Evolutionary conservation across 2,888 invertebrate genomes (phyloP), one percentile per base, ranked within the genome.

Genomic region (Philereme vetulata): DNA sequence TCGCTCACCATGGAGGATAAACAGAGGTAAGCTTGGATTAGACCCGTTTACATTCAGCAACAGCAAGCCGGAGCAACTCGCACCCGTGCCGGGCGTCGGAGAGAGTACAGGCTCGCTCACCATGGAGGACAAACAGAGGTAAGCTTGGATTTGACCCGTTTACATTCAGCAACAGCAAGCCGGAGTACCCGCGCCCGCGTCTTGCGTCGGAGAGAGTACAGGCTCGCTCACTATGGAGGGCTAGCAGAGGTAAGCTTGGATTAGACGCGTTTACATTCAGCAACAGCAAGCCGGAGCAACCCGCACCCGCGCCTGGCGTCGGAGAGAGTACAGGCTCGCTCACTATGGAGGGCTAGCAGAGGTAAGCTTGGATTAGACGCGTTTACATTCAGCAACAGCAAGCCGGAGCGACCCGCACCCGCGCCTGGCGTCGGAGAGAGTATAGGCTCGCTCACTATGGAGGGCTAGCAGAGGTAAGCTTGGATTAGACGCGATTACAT

Each of bases 381-480:
- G 1, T 92, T 88, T 72, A 73, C 91, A 0, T 83, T 81, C 42
- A 81, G 69, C 56, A 72, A 78, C 55, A 50, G 67, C 4, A 73
- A 78, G 50, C 63, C 64, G 1, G 79, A 81, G 9, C 78, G 79
- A 47, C 61, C 63, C 0, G 78, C 80, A 34, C 68, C 77, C 2
- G 59, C 66, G 21, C 6, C 33, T 0, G 0, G 72, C 45, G 76
- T 70, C 64, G 1, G 44, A n/a, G 82, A 83, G 4, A 74, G 70
- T n/a, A 62, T 77, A 0, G 77, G 77, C 4, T 82, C 90, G 0
- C 85, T 95, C 35, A 93, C 86, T 48, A 87, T 95, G 40, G 93
- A 95, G 72, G 95, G 95, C 54, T 95, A 95, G 71, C 94, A 95
- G 74, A 92, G 94, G 94, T 62, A n/a, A 46, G 51, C 85, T 95